Evolutionary conservation across 2,888 invertebrate genomes (phyloP).

Genomic region (Stenotaenia linearis): DNA sequence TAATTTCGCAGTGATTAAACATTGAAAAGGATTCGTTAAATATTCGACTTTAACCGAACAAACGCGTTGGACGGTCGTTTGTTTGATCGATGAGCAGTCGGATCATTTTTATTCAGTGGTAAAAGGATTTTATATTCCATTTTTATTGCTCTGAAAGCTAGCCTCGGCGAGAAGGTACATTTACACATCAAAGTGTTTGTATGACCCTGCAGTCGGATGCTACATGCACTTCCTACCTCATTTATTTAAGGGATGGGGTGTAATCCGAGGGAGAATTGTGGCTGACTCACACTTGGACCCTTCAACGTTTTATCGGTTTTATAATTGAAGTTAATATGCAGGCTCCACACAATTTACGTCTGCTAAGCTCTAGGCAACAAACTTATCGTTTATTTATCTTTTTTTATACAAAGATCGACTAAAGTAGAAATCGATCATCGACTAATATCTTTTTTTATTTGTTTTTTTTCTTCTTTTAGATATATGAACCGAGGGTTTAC

Average conservation of each 20-base stretch:
- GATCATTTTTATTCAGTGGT: background rate
- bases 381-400: background rate
- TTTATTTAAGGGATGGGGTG: conserved; percentile 4
- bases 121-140: background rate
- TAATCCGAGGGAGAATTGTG: conserved; percentile 19
- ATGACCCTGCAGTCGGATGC: background rate
- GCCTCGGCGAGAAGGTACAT: background rate
- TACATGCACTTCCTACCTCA: background rate
- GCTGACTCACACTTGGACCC: conserved; percentile 19
- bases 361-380: background rate
- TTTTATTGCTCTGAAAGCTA: background rate
- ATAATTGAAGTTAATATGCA: conserved; percentile 12
- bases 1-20: too few relatives aligned
- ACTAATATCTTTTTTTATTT: background rate
- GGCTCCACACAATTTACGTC: background rate
- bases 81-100: too few relatives aligned
- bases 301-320: conserved; percentile 19
- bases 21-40: too few relatives aligned
- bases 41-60: too few relatives aligned
- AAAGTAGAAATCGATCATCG: background rate
- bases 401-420: background rate
- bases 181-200: background rate
- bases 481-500: background rate
- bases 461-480: background rate
- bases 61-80: too few relatives aligned